Conservation (phyloP, 2,113 vertebrate species). For the Vimba vimba region DNA sequence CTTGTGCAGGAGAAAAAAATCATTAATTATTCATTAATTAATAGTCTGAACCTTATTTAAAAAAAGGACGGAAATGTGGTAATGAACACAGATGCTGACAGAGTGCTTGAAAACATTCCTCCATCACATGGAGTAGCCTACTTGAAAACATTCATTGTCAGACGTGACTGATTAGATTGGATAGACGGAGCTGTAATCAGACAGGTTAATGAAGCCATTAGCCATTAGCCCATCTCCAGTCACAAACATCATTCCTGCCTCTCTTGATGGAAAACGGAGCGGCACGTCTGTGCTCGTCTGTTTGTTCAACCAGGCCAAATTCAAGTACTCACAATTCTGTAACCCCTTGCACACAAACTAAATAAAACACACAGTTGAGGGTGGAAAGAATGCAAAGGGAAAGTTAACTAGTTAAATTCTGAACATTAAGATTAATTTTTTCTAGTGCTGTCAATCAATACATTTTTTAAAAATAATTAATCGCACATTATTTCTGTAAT, state of each 20-base stretch:
- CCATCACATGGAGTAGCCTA: background rate
- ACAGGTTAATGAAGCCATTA: constrained; percentile 62
- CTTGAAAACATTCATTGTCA: constrained; percentile 5
- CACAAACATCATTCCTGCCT: constrained; percentile 63
- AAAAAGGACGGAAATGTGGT: background rate
- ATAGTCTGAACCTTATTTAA: background rate
- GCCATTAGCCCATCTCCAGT: constrained; percentile 60
- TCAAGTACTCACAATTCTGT: constrained; percentile 47
- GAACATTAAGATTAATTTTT: background rate
- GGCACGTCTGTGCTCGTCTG: constrained; percentile 64
- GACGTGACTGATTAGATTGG: constrained; percentile 50
- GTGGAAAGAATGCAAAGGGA: background rate
- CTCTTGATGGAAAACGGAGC: constrained; percentile 52
- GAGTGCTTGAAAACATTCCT: background rate
- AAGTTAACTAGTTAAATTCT: background rate
- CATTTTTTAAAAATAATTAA: too few relatives aligned
- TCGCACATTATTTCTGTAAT: too few relatives aligned
- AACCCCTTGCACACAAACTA: background rate
- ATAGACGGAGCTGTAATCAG: constrained; percentile 52
- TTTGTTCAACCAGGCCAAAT: constrained; percentile 55
- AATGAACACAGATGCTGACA: background rate
- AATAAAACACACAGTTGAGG: background rate
- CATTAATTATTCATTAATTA: background rate
- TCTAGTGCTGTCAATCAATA: too few relatives aligned
- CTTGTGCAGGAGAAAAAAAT: background rate